phyloP scores from a whole-genome alignment of 2,797 vertebrate species.

The Anguilla obscura region DNA sequence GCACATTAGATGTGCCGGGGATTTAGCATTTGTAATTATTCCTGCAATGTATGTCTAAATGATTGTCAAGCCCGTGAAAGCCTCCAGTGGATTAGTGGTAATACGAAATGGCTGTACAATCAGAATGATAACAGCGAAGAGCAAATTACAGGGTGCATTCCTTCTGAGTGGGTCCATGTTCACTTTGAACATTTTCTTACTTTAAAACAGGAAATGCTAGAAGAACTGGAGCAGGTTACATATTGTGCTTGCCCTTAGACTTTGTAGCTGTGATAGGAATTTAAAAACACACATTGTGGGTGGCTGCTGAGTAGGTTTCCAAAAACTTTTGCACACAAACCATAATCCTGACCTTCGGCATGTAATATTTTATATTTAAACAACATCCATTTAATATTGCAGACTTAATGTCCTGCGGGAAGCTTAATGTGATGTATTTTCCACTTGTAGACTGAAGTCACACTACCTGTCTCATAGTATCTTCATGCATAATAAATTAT shows the following conservation, averaged over 20 bases:
- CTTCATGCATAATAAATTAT: neutral
- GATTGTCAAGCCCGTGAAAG: constrained; percentile 41
- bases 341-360: constrained; percentile 20
- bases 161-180: neutral
- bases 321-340: constrained; percentile 8
- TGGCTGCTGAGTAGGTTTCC: neutral
- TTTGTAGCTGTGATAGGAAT: neutral
- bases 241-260: neutral
- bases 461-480: constrained; percentile 24
- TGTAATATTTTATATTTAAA: constrained; percentile 32
- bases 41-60: constrained; percentile 56
- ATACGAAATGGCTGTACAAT: constrained; percentile 39
- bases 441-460: constrained; percentile 17
- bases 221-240: neutral
- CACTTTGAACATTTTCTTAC: neutral
- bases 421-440: constrained; percentile 30
- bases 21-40: constrained; percentile 55
- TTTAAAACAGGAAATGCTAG: neutral
- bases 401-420: constrained; percentile 27
- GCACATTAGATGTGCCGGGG: constrained; percentile 40
- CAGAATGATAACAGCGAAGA: neutral
- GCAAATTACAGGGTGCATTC: neutral
- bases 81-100: constrained; percentile 51
- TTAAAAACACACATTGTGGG: neutral
- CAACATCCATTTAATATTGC: constrained; percentile 28